Evolutionary conservation across 2,113 vertebrate species (phyloP), one percentile per base, ranked within the genome.

Genomic region (Xyliphius kryptos): DNA sequence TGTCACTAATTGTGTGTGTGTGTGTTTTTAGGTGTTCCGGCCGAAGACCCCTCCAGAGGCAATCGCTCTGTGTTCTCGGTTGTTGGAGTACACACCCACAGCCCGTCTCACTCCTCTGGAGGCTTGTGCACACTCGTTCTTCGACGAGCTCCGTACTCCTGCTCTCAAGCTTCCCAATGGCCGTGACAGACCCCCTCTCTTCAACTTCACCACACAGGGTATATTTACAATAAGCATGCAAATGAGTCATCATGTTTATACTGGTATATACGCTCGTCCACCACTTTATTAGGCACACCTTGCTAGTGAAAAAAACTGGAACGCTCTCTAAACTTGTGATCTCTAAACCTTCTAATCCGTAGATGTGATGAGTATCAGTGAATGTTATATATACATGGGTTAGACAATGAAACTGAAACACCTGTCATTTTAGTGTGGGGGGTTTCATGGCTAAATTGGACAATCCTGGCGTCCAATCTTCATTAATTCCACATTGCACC

Each of bases 131-230:
- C 95, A 97, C 85, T 92, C 96, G 56, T 99, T 99, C 89, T 99
- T 99, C 21, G 94, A 99, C 58, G 96, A 99, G 89, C 88, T 99
- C 82, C 92, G 96, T 71, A 92, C 97, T 88, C 96, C 95, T 83
- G 91, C 92, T 43, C 88, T 93, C 83, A 98, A 98, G 83, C 85
- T 99, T 82, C 96, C 96, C 77, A 99, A 95, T 36, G 95, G 95
- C 65, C 83, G 94, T 72, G 95, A 99, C 74, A 94, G 94, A 82
- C 96, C 96, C 67, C 90, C 93, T 46, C 95, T 99, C 75, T 99
- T 99, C 83, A 99, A 98, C 79, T 99, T 99, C 85, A 96, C 94
- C 85, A 95, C 94, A 84, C 96, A 99, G 89, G 96, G 96, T 99
- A 68, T 0, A 12, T 17, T 37, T 11, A 3, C 10, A 43, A 8